Conservation (phyloP, 2,113 vertebrate species). For the Syngnathus typhle region DNA sequence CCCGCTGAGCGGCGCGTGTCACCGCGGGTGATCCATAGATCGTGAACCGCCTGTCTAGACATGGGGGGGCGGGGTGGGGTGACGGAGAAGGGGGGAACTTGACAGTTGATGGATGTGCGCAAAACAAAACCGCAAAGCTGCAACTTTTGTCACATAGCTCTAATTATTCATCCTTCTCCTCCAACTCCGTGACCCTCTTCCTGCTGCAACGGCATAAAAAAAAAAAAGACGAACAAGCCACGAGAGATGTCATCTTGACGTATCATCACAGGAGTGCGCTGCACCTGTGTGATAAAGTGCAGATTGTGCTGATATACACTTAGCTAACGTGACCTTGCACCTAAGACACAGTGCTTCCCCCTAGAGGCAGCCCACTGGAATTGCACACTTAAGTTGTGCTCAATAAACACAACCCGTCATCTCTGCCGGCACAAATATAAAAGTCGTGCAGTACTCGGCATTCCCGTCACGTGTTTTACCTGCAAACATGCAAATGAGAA, state of each 20-base stretch:
- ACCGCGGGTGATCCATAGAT: constrained; percentile 58
- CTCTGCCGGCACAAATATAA: too few relatives aligned
- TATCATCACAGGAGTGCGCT: constrained; percentile 3
- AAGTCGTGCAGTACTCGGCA: too few relatives aligned
- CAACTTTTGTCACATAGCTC: neutral
- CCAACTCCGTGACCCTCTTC: constrained; percentile 15
- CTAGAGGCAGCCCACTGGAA: neutral
- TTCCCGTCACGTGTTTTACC: neutral
- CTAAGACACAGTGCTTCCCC: neutral
- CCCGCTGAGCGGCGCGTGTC: constrained; percentile 41
- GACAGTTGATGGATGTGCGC: constrained; percentile 11
- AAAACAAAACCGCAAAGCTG: neutral
- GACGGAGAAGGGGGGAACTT: constrained; percentile 26
- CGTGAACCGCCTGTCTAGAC: constrained; percentile 57
- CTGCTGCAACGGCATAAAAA: constrained; percentile 13
- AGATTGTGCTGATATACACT: constrained; percentile 3
- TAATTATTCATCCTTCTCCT: constrained; percentile 46
- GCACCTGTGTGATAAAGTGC: constrained; percentile 1
- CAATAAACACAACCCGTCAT: constrained; percentile 1
- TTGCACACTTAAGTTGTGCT: neutral
- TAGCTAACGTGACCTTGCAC: constrained; percentile 20
- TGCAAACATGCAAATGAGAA: constrained; percentile 7
- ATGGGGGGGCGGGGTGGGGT: constrained; percentile 17
- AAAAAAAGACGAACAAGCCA: neutral
- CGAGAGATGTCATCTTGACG: constrained; percentile 31